These are phyloP conservation scores for Brachyhypopomus gauderio DNA, from an alignment of 2,113 vertebrate genomes.

Conservation along the genomic window DNA sequence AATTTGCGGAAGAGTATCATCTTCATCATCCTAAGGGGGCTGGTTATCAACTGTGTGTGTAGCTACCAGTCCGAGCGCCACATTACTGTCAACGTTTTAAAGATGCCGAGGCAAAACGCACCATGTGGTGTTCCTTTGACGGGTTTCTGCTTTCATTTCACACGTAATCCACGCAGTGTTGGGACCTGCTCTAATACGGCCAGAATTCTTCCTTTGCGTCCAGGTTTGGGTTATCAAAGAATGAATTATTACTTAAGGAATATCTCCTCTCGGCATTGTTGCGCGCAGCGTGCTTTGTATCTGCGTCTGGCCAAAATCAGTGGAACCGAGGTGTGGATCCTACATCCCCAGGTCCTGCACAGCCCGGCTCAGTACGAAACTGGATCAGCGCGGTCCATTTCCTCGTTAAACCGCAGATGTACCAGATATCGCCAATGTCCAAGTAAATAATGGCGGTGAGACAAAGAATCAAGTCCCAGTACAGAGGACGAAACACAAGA, in stretches of 20 bases:
- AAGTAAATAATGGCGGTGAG: neutral
- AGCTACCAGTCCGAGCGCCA: constrained; percentile 37
- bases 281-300: no score
- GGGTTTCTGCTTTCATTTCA: constrained; percentile 54
- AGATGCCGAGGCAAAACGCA: constrained; percentile 53
- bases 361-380: neutral
- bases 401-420: constrained; percentile 1
- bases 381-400: constrained; percentile 15
- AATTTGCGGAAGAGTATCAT: constrained; percentile 91
- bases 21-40: constrained; percentile 62
- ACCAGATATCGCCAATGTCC: constrained; percentile 12
- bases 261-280: no score
- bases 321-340: no score
- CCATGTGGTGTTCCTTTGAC: constrained; percentile 45
- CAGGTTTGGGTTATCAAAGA: constrained; percentile 43
- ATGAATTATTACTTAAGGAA: no score
- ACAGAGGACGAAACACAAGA: neutral
- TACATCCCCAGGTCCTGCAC: neutral
- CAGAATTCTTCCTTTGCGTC: constrained; percentile 36
- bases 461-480: neutral
- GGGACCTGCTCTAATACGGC: neutral
- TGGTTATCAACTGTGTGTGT: neutral
- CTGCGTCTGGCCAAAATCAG: no score
- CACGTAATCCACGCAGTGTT: constrained; percentile 42
- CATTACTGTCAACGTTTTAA: constrained; percentile 33